A percentile compares a stretch with the other conserved stretches of the same genome.
These are phyloP conservation scores for Gasterosteus nipponicus DNA, from an alignment of 2,113 vertebrate species.

Conservation along the genomic window DNA sequence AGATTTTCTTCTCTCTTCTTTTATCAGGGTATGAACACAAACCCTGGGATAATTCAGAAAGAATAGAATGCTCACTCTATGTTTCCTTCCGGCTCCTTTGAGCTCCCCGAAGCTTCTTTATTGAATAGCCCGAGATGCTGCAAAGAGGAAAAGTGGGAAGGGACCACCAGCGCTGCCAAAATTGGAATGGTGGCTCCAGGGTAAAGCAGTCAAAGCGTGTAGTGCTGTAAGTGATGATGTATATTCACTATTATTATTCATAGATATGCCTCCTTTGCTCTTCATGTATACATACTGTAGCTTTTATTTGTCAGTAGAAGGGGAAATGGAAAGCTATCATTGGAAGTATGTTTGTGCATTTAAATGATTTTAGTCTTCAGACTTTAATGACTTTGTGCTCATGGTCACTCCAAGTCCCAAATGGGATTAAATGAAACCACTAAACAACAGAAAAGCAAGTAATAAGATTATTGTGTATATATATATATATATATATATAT, in stretches of 20 bases:
- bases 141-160: conserved; percentile 69
- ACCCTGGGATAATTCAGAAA: conserved; percentile 66
- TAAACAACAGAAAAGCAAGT: not conserved
- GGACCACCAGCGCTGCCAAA: conserved; percentile 63
- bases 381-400: not conserved
- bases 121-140: conserved; percentile 69
- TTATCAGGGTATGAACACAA: conserved; percentile 60
- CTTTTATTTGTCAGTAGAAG: not conserved
- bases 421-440: not conserved
- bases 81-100: conserved; percentile 56
- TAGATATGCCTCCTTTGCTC: not conserved
- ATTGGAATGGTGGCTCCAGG: conserved; percentile 54
- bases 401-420: not conserved
- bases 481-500: too few relatives aligned
- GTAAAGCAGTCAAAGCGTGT: conserved; percentile 41
- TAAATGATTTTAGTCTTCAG: not conserved
- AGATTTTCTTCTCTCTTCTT: conserved; percentile 40
- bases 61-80: conserved; percentile 71
- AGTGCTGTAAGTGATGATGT: conserved; percentile 23
- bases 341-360: not conserved
- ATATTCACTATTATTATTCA: not conserved
- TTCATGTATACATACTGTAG: not conserved
- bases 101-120: conserved; percentile 72
- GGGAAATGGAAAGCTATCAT: not conserved
- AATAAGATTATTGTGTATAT: not conserved